A percentile compares a stretch with the other conserved stretches of the same genome.
Conservation (phyloP, 2,797 vertebrate genomes). For the Antrozous pallidus region DNA sequence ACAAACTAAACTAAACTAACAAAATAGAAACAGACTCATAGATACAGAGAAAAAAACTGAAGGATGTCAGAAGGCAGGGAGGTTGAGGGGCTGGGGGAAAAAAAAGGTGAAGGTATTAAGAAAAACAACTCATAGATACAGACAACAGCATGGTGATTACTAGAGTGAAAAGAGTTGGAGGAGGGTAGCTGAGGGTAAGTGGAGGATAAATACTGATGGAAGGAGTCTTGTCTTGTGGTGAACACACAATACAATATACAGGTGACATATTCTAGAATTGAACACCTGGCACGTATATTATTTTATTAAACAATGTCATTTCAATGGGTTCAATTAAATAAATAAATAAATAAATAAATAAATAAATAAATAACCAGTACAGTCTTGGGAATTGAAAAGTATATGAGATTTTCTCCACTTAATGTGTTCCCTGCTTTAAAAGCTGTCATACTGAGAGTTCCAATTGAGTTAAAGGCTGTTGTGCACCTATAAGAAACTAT, state of each 20-base stretch:
- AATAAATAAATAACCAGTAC: background rate
- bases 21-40: background rate
- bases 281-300: background rate
- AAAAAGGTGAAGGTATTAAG: background rate
- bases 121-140: background rate
- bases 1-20: background rate
- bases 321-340: background rate
- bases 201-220: background rate
- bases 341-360: no score
- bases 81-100: background rate
- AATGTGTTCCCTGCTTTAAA: constrained; percentile 7
- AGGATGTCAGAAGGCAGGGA: background rate
- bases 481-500: constrained; percentile 31
- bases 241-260: background rate
- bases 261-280: background rate
- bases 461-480: constrained; percentile 31
- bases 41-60: background rate
- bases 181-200: background rate
- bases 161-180: background rate
- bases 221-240: background rate
- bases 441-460: constrained; percentile 26
- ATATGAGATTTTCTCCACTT: background rate
- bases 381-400: constrained; percentile 19
- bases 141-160: background rate
- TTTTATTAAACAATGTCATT: background rate